Percentiles rank a stretch among this genome's conserved stretches.
phyloP scores from a whole-genome alignment of 2,113 vertebrate genomes.

The Athene noctua region DNA sequence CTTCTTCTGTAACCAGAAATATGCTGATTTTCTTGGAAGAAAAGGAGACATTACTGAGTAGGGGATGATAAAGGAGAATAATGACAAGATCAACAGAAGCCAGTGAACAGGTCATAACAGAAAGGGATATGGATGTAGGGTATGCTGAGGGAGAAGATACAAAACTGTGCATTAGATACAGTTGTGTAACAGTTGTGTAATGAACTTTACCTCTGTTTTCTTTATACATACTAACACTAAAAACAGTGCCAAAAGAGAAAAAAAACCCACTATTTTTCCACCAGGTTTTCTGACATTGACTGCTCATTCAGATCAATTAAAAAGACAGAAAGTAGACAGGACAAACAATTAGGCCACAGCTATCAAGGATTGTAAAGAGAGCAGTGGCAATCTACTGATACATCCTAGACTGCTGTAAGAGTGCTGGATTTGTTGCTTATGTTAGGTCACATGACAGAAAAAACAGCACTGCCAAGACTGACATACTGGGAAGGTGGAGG shows the following conservation, averaged over 20 bases:
- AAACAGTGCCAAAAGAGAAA: background rate
- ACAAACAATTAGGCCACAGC: background rate
- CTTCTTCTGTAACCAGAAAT: background rate
- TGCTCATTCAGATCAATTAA: background rate
- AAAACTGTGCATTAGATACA: background rate
- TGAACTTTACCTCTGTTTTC: background rate
- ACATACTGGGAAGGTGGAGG: background rate
- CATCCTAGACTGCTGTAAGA: background rate
- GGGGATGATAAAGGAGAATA: background rate
- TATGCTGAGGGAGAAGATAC: background rate
- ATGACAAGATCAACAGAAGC: background rate
- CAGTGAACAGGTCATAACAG: background rate
- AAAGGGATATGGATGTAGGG: background rate
- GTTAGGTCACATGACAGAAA: background rate
- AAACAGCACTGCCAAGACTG: background rate
- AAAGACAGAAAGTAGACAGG: background rate
- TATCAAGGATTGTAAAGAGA: background rate
- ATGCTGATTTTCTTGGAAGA: background rate
- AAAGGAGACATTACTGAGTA: background rate
- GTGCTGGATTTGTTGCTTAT: background rate
- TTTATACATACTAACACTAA: background rate
- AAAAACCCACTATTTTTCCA: background rate
- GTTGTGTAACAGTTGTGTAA: background rate
- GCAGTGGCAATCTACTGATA: conserved; percentile 11
- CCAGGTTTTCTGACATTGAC: background rate